Evolutionary conservation across 2,888 invertebrate genomes (phyloP).

Genomic region (Cheilosia scutellata): DNA sequence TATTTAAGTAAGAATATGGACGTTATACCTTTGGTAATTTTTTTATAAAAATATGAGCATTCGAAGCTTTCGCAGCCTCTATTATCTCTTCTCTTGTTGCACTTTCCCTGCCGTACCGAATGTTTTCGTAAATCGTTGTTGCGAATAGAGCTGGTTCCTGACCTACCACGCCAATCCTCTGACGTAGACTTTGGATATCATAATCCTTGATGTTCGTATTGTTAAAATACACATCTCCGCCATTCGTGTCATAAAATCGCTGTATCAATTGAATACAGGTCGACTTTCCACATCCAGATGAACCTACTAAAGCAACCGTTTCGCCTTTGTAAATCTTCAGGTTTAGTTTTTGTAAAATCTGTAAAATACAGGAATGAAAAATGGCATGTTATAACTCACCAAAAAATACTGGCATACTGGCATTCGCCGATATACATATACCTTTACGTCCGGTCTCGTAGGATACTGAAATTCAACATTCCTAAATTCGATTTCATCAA

Average conservation of each 20-base stretch:
- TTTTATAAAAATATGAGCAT: conserved; percentile 91
- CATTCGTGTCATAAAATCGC: conserved; percentile 89
- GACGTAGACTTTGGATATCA: conserved; percentile 92
- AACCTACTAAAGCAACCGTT: conserved; percentile 90
- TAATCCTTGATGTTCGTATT: conserved; percentile 88
- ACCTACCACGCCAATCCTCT: conserved; percentile 93
- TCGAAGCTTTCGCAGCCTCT: conserved; percentile 89
- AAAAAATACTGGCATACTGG: not conserved
- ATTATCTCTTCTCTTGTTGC: conserved; percentile 89
- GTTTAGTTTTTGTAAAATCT: conserved; percentile 85
- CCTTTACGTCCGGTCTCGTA: conserved; percentile 89
- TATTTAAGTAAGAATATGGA: conserved; percentile 35
- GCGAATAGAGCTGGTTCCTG: conserved; percentile 96
- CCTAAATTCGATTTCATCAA: conserved; percentile 89
- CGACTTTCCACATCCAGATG: conserved; percentile 92
- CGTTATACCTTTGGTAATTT: conserved; percentile 87
- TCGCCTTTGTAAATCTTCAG: conserved; percentile 89
- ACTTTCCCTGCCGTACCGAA: conserved; percentile 90
- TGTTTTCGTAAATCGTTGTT: conserved; percentile 93
- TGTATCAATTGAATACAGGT: conserved; percentile 90
- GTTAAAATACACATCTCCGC: conserved; percentile 88
- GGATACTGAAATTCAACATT: conserved; percentile 93
- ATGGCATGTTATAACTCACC: conserved; percentile 32
- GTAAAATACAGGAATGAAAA: conserved; percentile 34
- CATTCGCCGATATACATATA: conserved; percentile 79